These are phyloP conservation scores for Antrozous pallidus DNA, from an alignment of 2,797 vertebrate species.

Conservation along the genomic window DNA sequence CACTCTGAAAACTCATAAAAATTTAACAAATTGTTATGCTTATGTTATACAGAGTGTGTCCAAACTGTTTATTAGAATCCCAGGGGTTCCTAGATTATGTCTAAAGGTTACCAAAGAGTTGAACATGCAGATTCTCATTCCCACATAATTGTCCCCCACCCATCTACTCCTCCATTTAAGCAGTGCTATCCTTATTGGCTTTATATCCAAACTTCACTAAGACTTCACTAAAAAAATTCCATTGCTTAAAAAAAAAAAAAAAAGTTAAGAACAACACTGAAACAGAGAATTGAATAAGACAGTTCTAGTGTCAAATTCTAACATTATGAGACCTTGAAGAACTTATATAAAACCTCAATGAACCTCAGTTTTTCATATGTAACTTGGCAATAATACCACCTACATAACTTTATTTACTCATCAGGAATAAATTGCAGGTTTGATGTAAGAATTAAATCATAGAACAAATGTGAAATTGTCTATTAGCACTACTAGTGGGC, in stretches of 20 bases:
- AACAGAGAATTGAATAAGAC: constrained; percentile 23
- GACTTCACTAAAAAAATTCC: neutral
- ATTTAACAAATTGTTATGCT: constrained; percentile 19
- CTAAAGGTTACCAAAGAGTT: neutral
- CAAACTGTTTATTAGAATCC: neutral
- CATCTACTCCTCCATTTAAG: constrained; percentile 14
- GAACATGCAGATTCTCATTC: neutral
- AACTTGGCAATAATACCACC: constrained; percentile 1
- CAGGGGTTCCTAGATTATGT: neutral
- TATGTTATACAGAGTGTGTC: neutral
- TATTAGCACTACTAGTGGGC: neutral
- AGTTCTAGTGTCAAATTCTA: constrained; percentile 44
- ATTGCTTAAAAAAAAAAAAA: constrained; percentile 7
- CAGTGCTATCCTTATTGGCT: neutral
- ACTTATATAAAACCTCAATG: neutral
- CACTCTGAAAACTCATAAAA: neutral
- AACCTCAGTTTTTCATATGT: constrained; percentile 32
- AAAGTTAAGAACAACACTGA: neutral
- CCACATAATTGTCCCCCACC: neutral
- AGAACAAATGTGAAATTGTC: constrained; percentile 1
- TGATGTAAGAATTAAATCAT: constrained; percentile 24
- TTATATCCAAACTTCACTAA: constrained; percentile 8
- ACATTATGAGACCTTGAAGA: neutral
- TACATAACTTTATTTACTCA: constrained; percentile 31
- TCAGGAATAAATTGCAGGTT: neutral